phyloP scores from a whole-genome alignment of 2,797 vertebrate species.

The Sebastes paucispinis region DNA sequence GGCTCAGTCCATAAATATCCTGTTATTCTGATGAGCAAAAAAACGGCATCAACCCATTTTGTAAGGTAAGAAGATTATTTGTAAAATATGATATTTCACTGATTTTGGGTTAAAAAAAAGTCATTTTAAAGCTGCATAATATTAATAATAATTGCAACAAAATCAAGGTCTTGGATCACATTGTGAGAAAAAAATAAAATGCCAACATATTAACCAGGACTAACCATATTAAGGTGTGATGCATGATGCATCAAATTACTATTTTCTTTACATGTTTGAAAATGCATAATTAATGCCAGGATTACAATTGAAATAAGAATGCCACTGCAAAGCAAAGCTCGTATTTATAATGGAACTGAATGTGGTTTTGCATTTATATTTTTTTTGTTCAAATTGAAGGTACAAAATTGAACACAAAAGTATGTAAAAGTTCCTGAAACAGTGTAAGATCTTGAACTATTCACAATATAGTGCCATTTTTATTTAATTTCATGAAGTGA shows the following conservation, averaged over 20 bases:
- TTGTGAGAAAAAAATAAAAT: not conserved
- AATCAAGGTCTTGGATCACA: not conserved
- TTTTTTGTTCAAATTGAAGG: not conserved
- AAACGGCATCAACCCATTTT: not conserved
- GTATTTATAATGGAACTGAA: not conserved
- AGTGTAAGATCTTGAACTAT: not conserved
- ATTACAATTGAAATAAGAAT: not conserved
- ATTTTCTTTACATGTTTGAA: not conserved
- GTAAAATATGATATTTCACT: not conserved
- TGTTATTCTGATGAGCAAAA: not conserved
- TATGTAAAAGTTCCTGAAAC: not conserved
- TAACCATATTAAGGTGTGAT: not conserved
- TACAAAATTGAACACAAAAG: not conserved
- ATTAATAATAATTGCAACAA: not conserved
- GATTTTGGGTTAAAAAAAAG: not conserved
- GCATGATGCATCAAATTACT: not conserved
- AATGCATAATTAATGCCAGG: not conserved
- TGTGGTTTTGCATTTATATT: not conserved
- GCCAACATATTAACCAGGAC: not conserved
- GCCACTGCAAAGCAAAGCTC: not conserved
- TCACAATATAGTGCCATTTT: not conserved
- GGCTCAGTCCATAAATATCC: not conserved
- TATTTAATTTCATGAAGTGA: not conserved
- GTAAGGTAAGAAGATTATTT: slow-evolving; percentile 22
- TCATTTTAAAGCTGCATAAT: not conserved